These are phyloP conservation scores for Arrhamphus sclerolepis DNA, from an alignment of 2,797 vertebrate species.

Conservation along the genomic window DNA sequence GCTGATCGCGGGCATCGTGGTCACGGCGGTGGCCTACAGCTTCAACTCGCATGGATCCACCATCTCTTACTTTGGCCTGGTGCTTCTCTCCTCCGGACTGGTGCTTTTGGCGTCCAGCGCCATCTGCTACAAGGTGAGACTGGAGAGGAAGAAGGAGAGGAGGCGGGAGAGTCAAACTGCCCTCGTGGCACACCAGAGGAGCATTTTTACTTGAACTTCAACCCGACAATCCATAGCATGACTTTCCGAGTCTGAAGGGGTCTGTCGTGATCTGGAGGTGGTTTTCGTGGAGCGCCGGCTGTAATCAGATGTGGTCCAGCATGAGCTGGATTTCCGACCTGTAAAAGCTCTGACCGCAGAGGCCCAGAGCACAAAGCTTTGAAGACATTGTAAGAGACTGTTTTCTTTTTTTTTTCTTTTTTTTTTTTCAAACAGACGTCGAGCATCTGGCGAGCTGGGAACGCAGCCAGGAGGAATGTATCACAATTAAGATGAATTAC, in stretches of 20 bases:
- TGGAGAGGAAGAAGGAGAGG: conserved; percentile 87
- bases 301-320: conserved; percentile 28
- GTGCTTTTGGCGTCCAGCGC: conserved; percentile 87
- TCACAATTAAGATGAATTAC: conserved; percentile 74
- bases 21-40: conserved; percentile 93
- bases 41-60: conserved; percentile 97
- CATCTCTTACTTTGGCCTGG: conserved; percentile 93
- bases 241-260: not conserved
- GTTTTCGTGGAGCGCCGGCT: conserved; percentile 36
- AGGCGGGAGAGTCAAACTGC: conserved; percentile 93
- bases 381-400: conserved; percentile 44
- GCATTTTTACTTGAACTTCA: conserved; percentile 81
- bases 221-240: no score
- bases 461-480: conserved; percentile 59
- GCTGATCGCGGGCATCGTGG: conserved; percentile 90
- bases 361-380: conserved; percentile 50
- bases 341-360: conserved; percentile 26
- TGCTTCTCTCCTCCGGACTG: conserved; percentile 88
- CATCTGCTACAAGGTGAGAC: conserved; percentile 90
- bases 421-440: conserved; percentile 54
- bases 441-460: conserved; percentile 69
- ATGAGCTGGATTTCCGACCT: conserved; percentile 20
- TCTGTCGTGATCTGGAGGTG: not conserved
- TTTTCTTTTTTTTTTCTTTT: not conserved
- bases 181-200: conserved; percentile 86